A percentile compares a stretch with the other conserved stretches of the same genome.
Evolutionary conservation across 2,888 invertebrate genomes (phyloP).

Genomic region (Catocala fraxini): DNA sequence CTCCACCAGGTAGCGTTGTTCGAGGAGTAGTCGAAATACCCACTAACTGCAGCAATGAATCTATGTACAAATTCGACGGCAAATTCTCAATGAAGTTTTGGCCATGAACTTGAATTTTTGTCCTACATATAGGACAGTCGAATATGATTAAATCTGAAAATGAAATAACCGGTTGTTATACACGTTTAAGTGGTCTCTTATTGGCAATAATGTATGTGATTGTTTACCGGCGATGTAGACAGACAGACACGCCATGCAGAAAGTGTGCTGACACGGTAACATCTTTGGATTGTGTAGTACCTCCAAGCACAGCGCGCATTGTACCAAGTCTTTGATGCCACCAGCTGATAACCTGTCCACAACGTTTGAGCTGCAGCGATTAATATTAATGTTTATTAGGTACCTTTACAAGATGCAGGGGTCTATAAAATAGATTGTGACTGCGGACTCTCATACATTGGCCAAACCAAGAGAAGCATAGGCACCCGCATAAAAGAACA

Average conservation of each 20-base stretch:
- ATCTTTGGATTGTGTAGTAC: constrained; percentile 87
- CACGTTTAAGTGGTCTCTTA: constrained; percentile 1
- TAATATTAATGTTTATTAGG: not conserved
- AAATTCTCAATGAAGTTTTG: constrained; percentile 84
- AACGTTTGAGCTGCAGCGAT: not conserved
- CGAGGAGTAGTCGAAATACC: constrained; percentile 58
- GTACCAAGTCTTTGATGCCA: constrained; percentile 87
- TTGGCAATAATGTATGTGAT: constrained; percentile 18
- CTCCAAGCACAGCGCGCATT: constrained; percentile 88
- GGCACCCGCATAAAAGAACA: too few relatives aligned
- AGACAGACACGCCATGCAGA: constrained; percentile 88
- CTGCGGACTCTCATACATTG: too few relatives aligned
- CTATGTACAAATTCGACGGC: constrained; percentile 91
- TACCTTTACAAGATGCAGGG: too few relatives aligned
- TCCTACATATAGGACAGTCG: constrained; percentile 89
- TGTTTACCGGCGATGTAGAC: constrained; percentile 73
- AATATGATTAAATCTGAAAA: constrained; percentile 72
- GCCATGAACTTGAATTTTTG: constrained; percentile 78
- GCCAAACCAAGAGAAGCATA: too few relatives aligned
- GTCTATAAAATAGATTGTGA: too few relatives aligned
- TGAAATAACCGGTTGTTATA: constrained; percentile 12
- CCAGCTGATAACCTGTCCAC: constrained; percentile 69
- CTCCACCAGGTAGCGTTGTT: constrained; percentile 15
- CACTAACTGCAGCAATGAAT: constrained; percentile 87
- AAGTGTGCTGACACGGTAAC: constrained; percentile 90